phyloP scores from a whole-genome alignment of 2,888 invertebrate genomes.

The Hermaeophaga mercurialis region DNA sequence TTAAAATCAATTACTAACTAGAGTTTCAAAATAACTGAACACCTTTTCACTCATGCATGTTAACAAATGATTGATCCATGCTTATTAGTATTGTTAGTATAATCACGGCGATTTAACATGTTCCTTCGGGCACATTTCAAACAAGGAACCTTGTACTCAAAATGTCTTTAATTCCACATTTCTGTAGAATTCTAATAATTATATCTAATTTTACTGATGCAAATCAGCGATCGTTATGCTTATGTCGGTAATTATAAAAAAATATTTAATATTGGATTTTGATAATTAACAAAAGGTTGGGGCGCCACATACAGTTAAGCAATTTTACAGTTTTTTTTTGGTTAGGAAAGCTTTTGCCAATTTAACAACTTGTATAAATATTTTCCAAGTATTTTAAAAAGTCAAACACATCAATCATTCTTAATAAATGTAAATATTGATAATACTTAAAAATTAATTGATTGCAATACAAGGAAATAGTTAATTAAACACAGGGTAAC shows the following conservation, averaged over 20 bases:
- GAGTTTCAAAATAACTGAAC: slow-evolving; percentile 9
- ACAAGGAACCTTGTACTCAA: slow-evolving; percentile 30
- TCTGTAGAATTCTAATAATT: slow-evolving; percentile 23
- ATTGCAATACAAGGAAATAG: too few species aligned
- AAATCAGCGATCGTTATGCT: slow-evolving; percentile 8
- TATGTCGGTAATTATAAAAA: background rate
- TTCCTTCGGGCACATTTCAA: slow-evolving; percentile 27
- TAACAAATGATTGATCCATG: slow-evolving; percentile 22
- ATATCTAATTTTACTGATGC: slow-evolving; percentile 3
- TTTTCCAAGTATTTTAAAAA: too few species aligned
- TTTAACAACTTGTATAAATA: too few species aligned
- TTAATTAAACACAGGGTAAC: too few species aligned
- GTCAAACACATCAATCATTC: too few species aligned
- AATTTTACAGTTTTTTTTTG: too few species aligned
- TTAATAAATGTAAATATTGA: too few species aligned
- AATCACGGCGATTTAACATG: slow-evolving; percentile 22
- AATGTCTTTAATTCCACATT: slow-evolving; percentile 28
- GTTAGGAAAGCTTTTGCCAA: too few species aligned
- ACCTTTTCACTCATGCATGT: slow-evolving; percentile 22
- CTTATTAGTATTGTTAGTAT: slow-evolving; percentile 23
- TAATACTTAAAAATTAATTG: too few species aligned
- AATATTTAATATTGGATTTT: background rate
- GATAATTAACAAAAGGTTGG: too few species aligned
- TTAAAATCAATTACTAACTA: slow-evolving; percentile 1
- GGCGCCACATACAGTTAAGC: too few species aligned